Base-by-base conservation (phyloP, 2,797 vertebrate species). In the Pipistrellus pygmaeus region DNA sequence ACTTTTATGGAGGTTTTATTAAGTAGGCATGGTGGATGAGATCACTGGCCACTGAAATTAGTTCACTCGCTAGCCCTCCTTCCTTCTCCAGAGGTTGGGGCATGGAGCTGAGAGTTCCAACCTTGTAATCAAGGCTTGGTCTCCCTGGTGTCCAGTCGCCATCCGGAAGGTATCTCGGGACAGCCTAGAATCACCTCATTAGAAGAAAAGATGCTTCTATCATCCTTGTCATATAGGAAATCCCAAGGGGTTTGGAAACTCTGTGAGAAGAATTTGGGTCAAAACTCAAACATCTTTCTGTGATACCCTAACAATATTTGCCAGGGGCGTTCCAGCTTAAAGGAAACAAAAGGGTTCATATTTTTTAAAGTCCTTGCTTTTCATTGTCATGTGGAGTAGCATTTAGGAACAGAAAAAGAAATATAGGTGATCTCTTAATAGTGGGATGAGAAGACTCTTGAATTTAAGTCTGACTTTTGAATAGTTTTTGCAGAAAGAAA, bases 381-480 rank as follows among this genome's bases (percentile, higher is more conserved):
- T 18, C 71, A 4, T 21, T 66, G 9, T 73, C 72, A 71, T 23
- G 10, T 46, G 13, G 41, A 85, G 6, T 60, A 38, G 21, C 38
- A 71, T 72, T 81, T 85, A 85, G 41, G 10, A 80, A 80, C 4
- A 90, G 60, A 92, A n/a, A 68, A 88, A 88, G 30, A 55, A 62
- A 60, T 41, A 60, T 35, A 38, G 38, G 15, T 48, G 41, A 76
- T 13, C 30, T 57, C 13, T 77, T 69, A 18, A 27, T 23, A 44
- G 2, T 25, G 41, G 57, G 12, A 21, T 30, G 13, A 73, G 41
- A 71, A 73, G 8, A 71, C 9, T 48, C n/a, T 66, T n/a, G 30
- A 93, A 75, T 77, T 90, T 48, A 77, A 90, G 6, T 46, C n/a
- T 95, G 55, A 23, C 25, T 72, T 90, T 73, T 51, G 38, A 81